Conservation (phyloP, 2,797 vertebrate species). For the Sibirionetta formosa region DNA sequence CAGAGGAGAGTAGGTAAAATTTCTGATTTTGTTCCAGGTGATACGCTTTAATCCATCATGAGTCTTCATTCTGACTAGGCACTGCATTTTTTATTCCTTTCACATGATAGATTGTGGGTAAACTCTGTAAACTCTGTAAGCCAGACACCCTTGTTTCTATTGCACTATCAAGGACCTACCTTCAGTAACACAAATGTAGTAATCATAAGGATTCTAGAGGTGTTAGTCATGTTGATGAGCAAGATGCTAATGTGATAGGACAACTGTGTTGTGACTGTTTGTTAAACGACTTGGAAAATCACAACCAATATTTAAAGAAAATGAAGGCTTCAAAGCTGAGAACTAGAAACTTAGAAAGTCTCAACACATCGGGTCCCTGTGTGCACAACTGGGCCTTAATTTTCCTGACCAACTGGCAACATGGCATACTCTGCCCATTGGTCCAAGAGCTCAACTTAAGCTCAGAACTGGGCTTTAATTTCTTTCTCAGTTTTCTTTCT, state of each 20-base stretch:
- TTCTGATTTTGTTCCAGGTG: not conserved
- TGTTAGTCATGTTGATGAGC: not conserved
- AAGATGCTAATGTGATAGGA: not conserved
- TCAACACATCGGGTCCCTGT: not conserved
- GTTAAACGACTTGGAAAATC: not conserved
- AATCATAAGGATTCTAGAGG: rapidly evolving
- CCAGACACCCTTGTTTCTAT: not conserved
- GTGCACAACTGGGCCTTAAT: not conserved
- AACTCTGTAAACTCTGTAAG: not conserved
- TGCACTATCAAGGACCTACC: not conserved
- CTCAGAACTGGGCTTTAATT: not conserved
- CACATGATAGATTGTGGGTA: not conserved
- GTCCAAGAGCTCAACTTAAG: not conserved
- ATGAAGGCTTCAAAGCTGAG: not conserved
- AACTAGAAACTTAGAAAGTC: not conserved
- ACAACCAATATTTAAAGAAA: not conserved
- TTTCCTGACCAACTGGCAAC: rapidly evolving
- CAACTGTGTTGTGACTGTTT: not conserved
- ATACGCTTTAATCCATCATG: not conserved
- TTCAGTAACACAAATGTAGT: not conserved
- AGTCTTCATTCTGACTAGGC: not conserved
- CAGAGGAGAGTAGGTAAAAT: not conserved
- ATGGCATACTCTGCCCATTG: not conserved
- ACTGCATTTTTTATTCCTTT: not conserved
- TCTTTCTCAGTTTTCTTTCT: not conserved